Conservation (phyloP, 1,140 invertebrate genomes). For the Drosophila littoralis region DNA sequence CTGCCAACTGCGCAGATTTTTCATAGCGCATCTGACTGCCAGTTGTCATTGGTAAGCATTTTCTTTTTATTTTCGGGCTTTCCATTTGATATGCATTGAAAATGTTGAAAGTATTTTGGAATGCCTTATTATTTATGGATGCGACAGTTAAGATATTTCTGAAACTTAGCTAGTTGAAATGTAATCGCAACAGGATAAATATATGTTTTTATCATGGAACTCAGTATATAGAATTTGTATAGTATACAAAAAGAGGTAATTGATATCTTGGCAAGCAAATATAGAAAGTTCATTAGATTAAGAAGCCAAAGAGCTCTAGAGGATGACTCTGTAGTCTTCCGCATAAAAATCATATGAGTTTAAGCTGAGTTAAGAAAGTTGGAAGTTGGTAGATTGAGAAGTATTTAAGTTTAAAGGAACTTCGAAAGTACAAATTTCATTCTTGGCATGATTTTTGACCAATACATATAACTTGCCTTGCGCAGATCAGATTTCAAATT, state of each 20-base stretch:
- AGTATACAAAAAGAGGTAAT: background rate
- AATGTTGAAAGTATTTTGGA: slow-evolving; percentile 29
- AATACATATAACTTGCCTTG: too few species aligned
- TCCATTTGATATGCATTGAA: slow-evolving; percentile 38
- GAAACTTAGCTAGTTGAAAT: background rate
- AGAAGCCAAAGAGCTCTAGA: too few species aligned
- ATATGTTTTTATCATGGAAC: background rate
- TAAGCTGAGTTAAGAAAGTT: too few species aligned
- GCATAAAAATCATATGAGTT: too few species aligned
- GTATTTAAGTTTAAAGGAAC: too few species aligned
- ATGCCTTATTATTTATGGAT: slow-evolving; percentile 22
- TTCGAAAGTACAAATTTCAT: too few species aligned
- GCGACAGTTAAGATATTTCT: slow-evolving; percentile 6
- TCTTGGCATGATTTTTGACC: too few species aligned
- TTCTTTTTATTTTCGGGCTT: background rate
- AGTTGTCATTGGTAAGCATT: slow-evolving; percentile 11
- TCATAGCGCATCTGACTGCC: slow-evolving; percentile 6
- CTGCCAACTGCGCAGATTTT: slow-evolving; percentile 41
- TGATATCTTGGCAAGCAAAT: too few species aligned
- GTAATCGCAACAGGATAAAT: background rate
- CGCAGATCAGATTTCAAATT: too few species aligned
- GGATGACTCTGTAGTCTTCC: too few species aligned
- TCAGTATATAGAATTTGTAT: background rate
- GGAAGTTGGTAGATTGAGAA: too few species aligned
- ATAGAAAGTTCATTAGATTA: too few species aligned